Percentiles rank a stretch among this genome's conserved stretches.
These are phyloP conservation scores for Melanotaenia duboulayi DNA, from an alignment of 2,113 vertebrate species.

Conservation along the genomic window DNA sequence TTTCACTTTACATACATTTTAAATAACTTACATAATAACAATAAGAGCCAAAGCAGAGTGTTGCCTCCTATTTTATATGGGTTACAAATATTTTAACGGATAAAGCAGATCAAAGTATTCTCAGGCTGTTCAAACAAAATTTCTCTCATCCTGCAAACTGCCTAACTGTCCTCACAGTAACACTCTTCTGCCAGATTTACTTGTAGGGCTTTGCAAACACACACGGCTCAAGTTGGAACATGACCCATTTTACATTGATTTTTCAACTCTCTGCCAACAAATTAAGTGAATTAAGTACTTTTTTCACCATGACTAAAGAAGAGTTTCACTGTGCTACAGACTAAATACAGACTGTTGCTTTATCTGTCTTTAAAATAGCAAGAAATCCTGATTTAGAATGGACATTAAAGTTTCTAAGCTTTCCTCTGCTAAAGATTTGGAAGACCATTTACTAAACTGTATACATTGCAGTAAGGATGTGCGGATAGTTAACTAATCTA, in stretches of 20 bases:
- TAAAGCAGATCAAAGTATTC: constrained; percentile 27
- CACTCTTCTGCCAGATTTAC: neutral
- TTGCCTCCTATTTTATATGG: constrained; percentile 23
- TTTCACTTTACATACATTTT: constrained; percentile 38
- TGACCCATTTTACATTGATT: constrained; percentile 43
- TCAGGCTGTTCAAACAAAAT: constrained; percentile 5
- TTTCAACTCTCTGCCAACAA: constrained; percentile 8
- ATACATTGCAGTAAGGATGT: no score
- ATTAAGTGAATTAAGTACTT: constrained; percentile 40
- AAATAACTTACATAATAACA: constrained; percentile 20
- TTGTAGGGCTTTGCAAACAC: neutral
- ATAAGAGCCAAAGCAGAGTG: constrained; percentile 11
- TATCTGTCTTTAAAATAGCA: neutral
- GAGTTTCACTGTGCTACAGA: constrained; percentile 4
- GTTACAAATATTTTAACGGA: neutral
- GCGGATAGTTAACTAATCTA: no score
- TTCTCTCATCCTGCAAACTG: neutral
- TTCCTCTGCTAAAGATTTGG: neutral
- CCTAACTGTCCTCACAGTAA: neutral
- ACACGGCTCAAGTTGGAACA: constrained; percentile 5
- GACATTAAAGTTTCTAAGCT: neutral
- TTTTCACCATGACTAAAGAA: constrained; percentile 14
- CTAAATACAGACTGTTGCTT: neutral
- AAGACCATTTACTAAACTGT: neutral
- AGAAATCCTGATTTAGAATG: neutral